Evolutionary conservation across 2,113 vertebrate genomes (phyloP), one percentile per base, ranked within the genome.

Genomic region (Solea solea): DNA sequence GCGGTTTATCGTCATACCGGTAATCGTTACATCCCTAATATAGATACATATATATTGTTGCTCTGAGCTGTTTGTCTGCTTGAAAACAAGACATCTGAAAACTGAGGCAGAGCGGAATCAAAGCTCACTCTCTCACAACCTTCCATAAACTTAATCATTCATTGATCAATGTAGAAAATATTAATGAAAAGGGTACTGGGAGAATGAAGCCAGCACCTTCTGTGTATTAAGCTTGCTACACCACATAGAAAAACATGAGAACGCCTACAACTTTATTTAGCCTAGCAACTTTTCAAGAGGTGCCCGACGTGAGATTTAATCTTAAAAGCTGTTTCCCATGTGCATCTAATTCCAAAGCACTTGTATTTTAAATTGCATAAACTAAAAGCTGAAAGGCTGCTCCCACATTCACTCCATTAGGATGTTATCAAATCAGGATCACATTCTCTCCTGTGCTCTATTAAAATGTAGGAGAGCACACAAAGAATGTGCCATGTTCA

Each of bases 341-440:
- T 54, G n/a, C 66, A 57, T 69, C 25, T 64, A 64, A 69, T 65
- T 69, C 41, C 63, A 75, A 64, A 72, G 50, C 58, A 67, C 61
- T 77, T 74, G 52, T 69, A 58, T 64, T 81, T 77, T 53, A 69
- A 74, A 79, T 82, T 39, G 40, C 71, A 67, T 71, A 64, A 77
- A 86, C 49, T 46, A 28, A 74, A 71, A 81, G 55, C 71, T 62
- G 58, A 70, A 81, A 72, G 73, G 70, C 61, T 83, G 70, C 74
- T 79, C 53, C 78, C 28, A 73, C 76, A 79, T 76, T 88, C 74
- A 13, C 67, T 85, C 76, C 69, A 82, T 84, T 87, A 87, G 60
- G 72, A 50, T 56, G 63, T 87, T 76, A 88, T 83, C 64, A 83
- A 85, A 82, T 84, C 74, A 80, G 65, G 41, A 80, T 70, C 70